These are phyloP conservation scores for Morone chrysops DNA, from an alignment of 2,113 vertebrate species.

Conservation along the genomic window DNA sequence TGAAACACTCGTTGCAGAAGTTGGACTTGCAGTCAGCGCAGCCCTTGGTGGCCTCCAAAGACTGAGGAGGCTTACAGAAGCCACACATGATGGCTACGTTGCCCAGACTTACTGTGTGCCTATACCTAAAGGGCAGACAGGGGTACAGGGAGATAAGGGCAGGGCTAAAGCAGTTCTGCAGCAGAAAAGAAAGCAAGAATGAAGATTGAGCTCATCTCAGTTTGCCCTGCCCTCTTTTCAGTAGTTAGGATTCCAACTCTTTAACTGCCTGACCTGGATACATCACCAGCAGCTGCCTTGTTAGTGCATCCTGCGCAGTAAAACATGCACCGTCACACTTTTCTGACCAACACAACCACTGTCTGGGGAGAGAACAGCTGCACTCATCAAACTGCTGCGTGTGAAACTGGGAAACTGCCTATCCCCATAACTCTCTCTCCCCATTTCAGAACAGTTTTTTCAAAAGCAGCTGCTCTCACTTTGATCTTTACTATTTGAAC, in stretches of 20 bases:
- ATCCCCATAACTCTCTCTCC: constrained; percentile 32
- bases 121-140: constrained; percentile 76
- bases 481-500: constrained; percentile 43
- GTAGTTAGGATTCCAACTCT: constrained; percentile 33
- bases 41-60: constrained; percentile 95
- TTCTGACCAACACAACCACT: constrained; percentile 38
- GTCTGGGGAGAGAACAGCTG: constrained; percentile 49
- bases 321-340: constrained; percentile 69
- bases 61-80: constrained; percentile 92
- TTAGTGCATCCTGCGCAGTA: constrained; percentile 55
- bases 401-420: constrained; percentile 39
- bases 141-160: constrained; percentile 11
- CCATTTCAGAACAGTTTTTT: constrained; percentile 4
- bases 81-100: constrained; percentile 92
- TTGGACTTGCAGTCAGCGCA: constrained; percentile 95
- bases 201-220: constrained; percentile 20
- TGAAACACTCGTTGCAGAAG: constrained; percentile 99
- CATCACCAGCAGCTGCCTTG: constrained; percentile 56
- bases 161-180: background rate
- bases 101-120: constrained; percentile 84
- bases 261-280: constrained; percentile 68
- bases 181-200: background rate
- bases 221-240: constrained; percentile 54
- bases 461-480: constrained; percentile 31
- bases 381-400: constrained; percentile 50